Evolutionary conservation across 2,113 vertebrate genomes (phyloP), one percentile per base, ranked within the genome.

Genomic region (Corythoichthys haematopterus): DNA sequence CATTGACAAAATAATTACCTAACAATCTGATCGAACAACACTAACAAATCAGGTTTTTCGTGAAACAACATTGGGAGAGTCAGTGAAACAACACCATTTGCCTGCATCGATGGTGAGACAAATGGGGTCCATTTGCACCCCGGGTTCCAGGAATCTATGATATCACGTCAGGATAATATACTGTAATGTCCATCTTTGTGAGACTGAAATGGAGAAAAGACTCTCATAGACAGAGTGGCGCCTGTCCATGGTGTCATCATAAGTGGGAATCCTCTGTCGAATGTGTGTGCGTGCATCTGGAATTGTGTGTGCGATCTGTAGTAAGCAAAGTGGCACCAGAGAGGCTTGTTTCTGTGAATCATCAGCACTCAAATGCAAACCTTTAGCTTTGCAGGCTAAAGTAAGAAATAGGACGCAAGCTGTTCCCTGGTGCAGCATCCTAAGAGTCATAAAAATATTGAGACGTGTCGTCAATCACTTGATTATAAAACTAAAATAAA

Each of bases 171-270:
- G 53, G 46, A 40, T 69, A 69, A 64, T 40, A 72, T 78, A 70
- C 62, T 74, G 74, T 78, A 75, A 82, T 74, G 82, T 72, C 78
- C 76, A 77, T 84, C 80, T 79, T 80, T 55, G 38, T 68, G 35
- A 60, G 66, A 73, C 67, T 70, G 47, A 63, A 72, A 63, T 68
- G 64, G 69, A 76, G 80, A 65, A 77, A 78, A 78, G 76, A 70
- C 65, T 71, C 48, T 63, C 59, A 75, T 74, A 89, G 88, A 88
- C 88, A 0, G 69, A 68, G 74, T 68, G 86, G 87, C 87, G 85
- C 85, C 85, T 78, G 72, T 74, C 68, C 78, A 72, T 78, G 62
- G 61, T 86, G 87, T 88, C 88, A 89, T 85, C 87, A 61, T 64
- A 80, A 86, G 73, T 88, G 80, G 85, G 85, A 88, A 86, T 88